Evolutionary conservation across 2,113 vertebrate genomes (phyloP).

Genomic region (Callorhinus ursinus): DNA sequence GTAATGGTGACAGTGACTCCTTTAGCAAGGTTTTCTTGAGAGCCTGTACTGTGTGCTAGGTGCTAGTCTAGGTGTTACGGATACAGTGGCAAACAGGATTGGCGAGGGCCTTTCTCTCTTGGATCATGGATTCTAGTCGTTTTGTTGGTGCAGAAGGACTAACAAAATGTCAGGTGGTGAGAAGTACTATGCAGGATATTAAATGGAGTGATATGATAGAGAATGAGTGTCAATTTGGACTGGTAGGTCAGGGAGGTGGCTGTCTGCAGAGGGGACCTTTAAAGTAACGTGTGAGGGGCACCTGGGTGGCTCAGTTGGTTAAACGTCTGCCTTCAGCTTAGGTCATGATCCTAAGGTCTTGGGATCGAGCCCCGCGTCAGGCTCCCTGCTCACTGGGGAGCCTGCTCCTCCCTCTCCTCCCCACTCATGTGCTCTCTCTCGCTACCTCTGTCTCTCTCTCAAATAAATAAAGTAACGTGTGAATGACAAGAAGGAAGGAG

Average conservation of each 20-base stretch:
- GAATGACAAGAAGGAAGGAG: background rate
- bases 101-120: conserved; percentile 18
- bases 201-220: conserved; percentile 9
- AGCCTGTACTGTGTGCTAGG: background rate
- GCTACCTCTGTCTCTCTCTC: no score
- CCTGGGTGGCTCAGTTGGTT: no score
- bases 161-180: background rate
- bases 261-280: background rate
- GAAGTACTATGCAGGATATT: background rate
- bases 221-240: background rate
- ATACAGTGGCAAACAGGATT: background rate
- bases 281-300: background rate
- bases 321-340: no score
- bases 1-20: background rate
- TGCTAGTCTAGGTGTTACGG: background rate
- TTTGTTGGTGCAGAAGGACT: background rate
- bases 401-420: no score
- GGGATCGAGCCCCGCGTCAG: no score
- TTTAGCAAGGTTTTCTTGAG: conserved; percentile 53
- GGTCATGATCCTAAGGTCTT: no score
- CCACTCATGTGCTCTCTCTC: no score
- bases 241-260: background rate
- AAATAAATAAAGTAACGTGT: background rate
- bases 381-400: no score
- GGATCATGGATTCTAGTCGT: background rate